A percentile compares a stretch with the other conserved stretches of the same genome.
phyloP scores from a whole-genome alignment of 2,888 invertebrate genomes.

The Patella ulyssiponensis region DNA sequence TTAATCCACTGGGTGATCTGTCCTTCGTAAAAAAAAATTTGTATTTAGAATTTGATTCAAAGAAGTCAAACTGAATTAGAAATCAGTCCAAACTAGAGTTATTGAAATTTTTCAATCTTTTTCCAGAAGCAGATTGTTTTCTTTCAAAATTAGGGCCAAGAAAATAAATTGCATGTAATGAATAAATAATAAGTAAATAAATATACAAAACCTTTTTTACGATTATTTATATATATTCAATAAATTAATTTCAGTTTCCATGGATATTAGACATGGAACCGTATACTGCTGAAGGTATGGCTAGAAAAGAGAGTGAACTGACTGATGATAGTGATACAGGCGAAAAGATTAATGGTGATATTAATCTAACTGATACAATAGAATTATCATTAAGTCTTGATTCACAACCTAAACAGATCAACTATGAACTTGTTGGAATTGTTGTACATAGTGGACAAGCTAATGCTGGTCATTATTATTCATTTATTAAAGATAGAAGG shows the following conservation, averaged over 20 bases:
- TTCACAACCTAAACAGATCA: constrained; percentile 59
- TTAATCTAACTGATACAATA: not conserved
- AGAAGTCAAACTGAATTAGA: too few relatives aligned
- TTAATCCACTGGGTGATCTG: too few relatives aligned
- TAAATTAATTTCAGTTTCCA: constrained; percentile 71
- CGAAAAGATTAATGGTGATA: constrained; percentile 9
- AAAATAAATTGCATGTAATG: not conserved
- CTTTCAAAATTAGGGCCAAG: too few relatives aligned
- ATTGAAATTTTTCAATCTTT: too few relatives aligned
- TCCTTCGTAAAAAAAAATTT: too few relatives aligned
- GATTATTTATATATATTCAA: not conserved
- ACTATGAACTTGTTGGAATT: constrained; percentile 75
- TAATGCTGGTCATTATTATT: constrained; percentile 76
- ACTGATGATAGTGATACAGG: constrained; percentile 18
- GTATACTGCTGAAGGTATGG: constrained; percentile 74
- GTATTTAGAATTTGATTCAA: too few relatives aligned
- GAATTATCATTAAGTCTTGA: constrained; percentile 46
- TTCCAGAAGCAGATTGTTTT: too few relatives aligned
- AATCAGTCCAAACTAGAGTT: too few relatives aligned
- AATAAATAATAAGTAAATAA: not conserved
- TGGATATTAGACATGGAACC: constrained; percentile 75
- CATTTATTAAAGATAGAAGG: constrained; percentile 73
- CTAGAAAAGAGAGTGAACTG: constrained; percentile 46
- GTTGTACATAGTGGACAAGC: constrained; percentile 76
- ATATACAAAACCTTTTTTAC: not conserved